Conservation (phyloP, 2,113 vertebrate species). For the Phoenicopterus ruber region DNA sequence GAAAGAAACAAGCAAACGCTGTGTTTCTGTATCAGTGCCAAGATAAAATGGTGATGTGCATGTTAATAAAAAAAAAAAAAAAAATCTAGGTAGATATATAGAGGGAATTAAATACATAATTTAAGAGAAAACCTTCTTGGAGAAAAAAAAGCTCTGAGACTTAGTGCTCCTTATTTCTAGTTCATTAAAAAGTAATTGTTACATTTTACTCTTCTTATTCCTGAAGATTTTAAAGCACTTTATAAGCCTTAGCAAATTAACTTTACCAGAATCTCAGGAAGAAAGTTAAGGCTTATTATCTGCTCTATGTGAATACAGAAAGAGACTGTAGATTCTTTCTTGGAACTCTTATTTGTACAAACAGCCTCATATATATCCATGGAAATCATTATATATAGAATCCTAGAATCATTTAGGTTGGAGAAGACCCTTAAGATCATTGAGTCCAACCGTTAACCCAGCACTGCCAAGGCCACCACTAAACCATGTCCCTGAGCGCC, state of each 20-base stretch:
- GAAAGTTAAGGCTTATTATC: background rate
- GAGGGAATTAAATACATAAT: background rate
- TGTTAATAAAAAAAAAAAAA: background rate
- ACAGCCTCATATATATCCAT: background rate
- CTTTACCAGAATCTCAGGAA: background rate
- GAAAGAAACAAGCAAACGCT: background rate
- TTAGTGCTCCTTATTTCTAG: background rate
- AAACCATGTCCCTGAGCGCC: background rate
- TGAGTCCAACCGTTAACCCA: accelerated
- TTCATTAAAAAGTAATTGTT: slow-evolving; percentile 47
- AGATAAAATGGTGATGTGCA: background rate
- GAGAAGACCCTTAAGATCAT: background rate
- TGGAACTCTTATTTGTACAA: background rate
- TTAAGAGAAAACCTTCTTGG: background rate
- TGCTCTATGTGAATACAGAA: background rate
- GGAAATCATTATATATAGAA: background rate
- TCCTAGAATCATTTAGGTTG: background rate
- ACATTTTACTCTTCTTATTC: background rate
- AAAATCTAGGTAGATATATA: background rate
- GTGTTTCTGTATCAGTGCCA: background rate
- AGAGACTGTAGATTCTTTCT: background rate
- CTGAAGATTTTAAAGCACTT: background rate
- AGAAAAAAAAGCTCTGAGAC: background rate
- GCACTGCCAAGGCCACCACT: accelerated
- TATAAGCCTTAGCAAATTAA: background rate